Conservation (phyloP, 2,113 vertebrate genomes). For the Phylloscopus trochilus region DNA sequence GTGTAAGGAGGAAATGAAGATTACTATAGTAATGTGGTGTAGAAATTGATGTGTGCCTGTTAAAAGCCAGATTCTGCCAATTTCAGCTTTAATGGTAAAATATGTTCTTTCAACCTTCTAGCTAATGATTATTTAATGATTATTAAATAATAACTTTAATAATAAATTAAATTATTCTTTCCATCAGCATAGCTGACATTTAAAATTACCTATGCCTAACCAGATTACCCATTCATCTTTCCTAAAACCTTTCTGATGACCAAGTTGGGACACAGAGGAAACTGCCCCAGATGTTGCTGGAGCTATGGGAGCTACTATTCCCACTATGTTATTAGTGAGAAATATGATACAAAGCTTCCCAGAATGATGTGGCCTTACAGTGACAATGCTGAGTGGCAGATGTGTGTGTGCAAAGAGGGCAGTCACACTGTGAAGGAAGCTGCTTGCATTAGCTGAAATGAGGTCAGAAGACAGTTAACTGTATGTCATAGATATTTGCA, state of each 20-base stretch:
- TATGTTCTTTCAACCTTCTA: not conserved
- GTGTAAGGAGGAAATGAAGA: not conserved
- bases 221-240: not conserved
- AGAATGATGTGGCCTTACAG: not conserved
- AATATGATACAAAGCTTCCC: not conserved
- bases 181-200: not conserved
- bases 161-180: not conserved
- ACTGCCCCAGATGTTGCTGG: not conserved
- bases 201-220: not conserved
- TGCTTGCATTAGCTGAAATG: not conserved
- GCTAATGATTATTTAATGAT: not conserved
- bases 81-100: not conserved
- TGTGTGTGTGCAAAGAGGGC: not conserved
- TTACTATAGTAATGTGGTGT: not conserved
- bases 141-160: not conserved
- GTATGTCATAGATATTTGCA: not conserved
- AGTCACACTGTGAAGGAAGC: not conserved
- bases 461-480: not conserved
- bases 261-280: not conserved
- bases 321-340: not conserved
- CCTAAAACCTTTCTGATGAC: not conserved
- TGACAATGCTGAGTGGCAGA: not conserved
- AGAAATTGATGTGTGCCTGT: not conserved
- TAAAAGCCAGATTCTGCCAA: not conserved
- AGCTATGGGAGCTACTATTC: not conserved